Evolutionary conservation across 2,888 invertebrate genomes (phyloP).

Genomic region (Monoplex corrugatus): DNA sequence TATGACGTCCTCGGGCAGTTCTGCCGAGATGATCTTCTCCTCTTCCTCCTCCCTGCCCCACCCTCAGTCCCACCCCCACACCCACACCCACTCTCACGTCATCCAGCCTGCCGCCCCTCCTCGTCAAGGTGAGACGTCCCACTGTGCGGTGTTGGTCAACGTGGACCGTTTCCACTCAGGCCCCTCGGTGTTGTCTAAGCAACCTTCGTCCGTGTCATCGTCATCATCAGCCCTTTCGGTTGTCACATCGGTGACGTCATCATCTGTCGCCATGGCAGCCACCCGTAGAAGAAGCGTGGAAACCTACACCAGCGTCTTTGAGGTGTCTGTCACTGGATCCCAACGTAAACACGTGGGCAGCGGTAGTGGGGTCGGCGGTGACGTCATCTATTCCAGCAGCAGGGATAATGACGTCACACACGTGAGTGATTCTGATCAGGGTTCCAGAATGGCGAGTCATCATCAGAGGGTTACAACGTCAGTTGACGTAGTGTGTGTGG

Average conservation of each 20-base stretch:
- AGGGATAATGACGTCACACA: background rate
- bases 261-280: constrained; percentile 4
- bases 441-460: background rate
- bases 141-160: background rate
- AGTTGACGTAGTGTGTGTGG: too few relatives aligned
- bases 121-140: background rate
- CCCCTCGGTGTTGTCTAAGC: background rate
- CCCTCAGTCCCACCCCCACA: constrained; percentile 1
- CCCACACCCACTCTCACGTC: background rate
- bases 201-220: too few relatives aligned
- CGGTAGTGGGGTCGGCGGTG: background rate
- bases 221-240: background rate
- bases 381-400: constrained; percentile 24
- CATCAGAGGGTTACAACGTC: too few relatives aligned
- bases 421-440: constrained; percentile 19
- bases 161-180: background rate
- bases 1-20: constrained; percentile 47
- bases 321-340: constrained; percentile 23
- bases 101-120: background rate
- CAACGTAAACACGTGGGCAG: background rate
- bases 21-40: constrained; percentile 47
- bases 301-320: constrained; percentile 29
- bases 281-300: background rate
- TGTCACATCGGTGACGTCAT: background rate
- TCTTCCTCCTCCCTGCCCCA: constrained; percentile 32